phyloP scores from a whole-genome alignment of 1,140 invertebrate species.

The Cydia pomonella region DNA sequence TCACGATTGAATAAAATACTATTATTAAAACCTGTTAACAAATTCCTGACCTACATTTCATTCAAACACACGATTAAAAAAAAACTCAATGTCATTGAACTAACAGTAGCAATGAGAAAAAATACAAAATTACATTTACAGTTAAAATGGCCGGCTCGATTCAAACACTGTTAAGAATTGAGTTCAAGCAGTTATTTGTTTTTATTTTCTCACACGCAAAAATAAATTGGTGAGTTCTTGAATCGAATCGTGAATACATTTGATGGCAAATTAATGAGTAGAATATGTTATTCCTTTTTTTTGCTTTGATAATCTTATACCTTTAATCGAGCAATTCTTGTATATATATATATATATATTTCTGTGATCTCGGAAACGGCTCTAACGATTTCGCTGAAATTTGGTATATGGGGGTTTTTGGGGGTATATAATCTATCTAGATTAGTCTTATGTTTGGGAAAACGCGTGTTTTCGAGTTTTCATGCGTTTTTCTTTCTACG shows the following conservation, averaged over 20 bases:
- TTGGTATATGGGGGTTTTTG: too few species aligned
- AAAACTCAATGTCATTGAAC: conserved; percentile 5
- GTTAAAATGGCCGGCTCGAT: not conserved
- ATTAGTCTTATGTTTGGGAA: too few species aligned
- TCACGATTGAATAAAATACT: not conserved
- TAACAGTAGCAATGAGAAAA: not conserved
- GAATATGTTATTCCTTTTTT: not conserved
- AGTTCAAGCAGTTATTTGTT: not conserved
- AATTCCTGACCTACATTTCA: not conserved
- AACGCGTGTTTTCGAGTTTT: too few species aligned
- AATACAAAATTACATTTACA: conserved; percentile 18
- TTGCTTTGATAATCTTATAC: too few species aligned
- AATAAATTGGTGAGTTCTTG: not conserved
- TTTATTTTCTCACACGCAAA: not conserved
- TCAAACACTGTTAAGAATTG: not conserved
- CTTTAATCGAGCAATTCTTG: too few species aligned
- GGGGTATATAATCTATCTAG: too few species aligned
- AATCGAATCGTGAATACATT: not conserved
- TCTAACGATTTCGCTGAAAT: too few species aligned
- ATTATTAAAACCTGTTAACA: not conserved
- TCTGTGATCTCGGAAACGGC: too few species aligned
- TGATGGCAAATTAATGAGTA: conserved; percentile 8
- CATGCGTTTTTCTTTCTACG: too few species aligned
- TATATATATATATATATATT: too few species aligned
- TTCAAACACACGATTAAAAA: not conserved